phyloP scores from a whole-genome alignment of 2,888 invertebrate species.

The Brenthis hecate region DNA sequence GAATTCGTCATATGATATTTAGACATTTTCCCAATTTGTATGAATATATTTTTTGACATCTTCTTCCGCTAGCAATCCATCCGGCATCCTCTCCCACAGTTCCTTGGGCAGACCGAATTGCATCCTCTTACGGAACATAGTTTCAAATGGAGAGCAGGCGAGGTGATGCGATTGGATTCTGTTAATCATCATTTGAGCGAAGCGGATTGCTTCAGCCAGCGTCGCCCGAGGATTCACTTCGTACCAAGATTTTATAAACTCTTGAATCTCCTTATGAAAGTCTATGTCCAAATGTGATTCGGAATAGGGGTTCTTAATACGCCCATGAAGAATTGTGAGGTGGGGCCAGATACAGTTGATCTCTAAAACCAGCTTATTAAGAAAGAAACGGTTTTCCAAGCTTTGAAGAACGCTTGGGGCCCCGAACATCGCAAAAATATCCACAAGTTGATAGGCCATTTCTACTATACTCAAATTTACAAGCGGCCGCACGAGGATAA shows the following conservation, averaged over 20 bases:
- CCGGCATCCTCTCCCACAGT: not conserved
- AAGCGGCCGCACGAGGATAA: not conserved
- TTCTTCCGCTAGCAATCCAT: not conserved
- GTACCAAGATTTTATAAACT: not conserved
- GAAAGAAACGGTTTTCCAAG: not conserved
- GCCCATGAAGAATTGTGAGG: not conserved
- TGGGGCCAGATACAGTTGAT: not conserved
- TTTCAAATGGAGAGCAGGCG: not conserved
- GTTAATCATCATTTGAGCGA: slow-evolving; percentile 8
- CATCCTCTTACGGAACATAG: not conserved
- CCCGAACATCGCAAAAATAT: slow-evolving; percentile 1
- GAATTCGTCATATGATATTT: too few species aligned
- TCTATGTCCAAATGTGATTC: not conserved
- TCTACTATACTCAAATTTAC: not conserved
- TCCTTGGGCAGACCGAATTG: not conserved
- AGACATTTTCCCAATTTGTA: not conserved
- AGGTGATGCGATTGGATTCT: not conserved
- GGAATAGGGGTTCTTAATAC: not conserved
- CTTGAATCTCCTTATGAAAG: not conserved
- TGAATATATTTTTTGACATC: not conserved
- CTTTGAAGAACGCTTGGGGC: slow-evolving; percentile 4
- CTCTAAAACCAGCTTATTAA: not conserved
- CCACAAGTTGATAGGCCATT: slow-evolving; percentile 1
- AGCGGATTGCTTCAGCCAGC: slow-evolving; percentile 3
- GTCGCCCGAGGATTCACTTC: not conserved